A percentile compares a stretch with the other conserved stretches of the same genome.
phyloP scores from a whole-genome alignment of 2,113 vertebrate genomes.

The Rhizomys pruinosus region DNA sequence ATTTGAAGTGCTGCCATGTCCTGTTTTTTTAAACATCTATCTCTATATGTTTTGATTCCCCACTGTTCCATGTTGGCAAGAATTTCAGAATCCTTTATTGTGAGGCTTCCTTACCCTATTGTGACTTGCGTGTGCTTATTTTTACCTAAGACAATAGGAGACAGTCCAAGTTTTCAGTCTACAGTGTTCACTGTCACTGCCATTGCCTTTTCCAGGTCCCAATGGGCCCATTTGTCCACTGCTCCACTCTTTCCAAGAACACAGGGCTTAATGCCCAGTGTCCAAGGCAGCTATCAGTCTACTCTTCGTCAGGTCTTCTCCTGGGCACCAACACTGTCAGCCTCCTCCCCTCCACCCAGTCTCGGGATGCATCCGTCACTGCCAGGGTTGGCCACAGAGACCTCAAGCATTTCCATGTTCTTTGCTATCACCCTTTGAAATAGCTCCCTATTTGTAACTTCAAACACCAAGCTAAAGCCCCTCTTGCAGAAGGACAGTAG shows the following conservation, averaged over 20 bases:
- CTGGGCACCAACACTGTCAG: background rate
- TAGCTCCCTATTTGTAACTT: background rate
- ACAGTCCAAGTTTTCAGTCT: background rate
- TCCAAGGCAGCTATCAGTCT: background rate
- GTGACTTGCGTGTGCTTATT: background rate
- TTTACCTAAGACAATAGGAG: background rate
- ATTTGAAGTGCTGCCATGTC: background rate
- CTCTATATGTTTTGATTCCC: background rate
- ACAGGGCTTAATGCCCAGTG: background rate
- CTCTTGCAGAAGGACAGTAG: background rate
- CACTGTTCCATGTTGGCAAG: background rate
- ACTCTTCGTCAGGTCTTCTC: background rate
- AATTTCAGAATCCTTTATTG: background rate
- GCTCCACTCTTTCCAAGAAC: too few relatives aligned
- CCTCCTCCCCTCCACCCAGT: background rate
- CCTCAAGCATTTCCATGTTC: background rate
- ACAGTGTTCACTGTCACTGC: background rate
- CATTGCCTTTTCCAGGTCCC: background rate
- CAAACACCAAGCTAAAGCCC: background rate
- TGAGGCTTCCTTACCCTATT: background rate
- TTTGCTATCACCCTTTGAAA: background rate
- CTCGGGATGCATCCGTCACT: background rate
- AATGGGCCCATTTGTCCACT: background rate
- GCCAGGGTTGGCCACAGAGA: background rate
- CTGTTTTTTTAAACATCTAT: background rate